Conservation (phyloP, 37 sponge, comb jelly and placozoan species). For the Amphimedon queenslandica region DNA sequence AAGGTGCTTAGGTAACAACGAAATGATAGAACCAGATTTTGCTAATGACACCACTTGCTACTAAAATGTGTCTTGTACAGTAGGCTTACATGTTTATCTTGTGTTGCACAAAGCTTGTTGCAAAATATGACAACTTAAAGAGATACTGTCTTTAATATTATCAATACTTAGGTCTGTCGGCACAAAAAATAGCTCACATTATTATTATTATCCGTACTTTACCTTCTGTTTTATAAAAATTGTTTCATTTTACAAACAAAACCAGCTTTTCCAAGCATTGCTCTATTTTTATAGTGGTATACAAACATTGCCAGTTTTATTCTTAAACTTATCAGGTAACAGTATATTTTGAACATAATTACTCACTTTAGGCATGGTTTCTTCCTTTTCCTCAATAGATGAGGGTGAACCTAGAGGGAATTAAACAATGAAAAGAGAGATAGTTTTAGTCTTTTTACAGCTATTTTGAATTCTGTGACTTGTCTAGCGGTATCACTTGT, state of each 20-base stretch:
- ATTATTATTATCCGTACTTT: not conserved
- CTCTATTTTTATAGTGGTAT: constrained; percentile 4
- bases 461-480: not conserved
- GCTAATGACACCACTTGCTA: constrained; percentile 15
- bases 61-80: constrained; percentile 1
- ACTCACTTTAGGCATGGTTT: not conserved
- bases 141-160: not conserved
- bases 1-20: not conserved
- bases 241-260: constrained; percentile 16
- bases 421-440: constrained; percentile 1
- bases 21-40: constrained; percentile 16
- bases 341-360: constrained; percentile 3
- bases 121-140: constrained; percentile 1
- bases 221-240: not conserved
- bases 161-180: constrained; percentile 4
- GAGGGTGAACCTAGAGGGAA: not conserved
- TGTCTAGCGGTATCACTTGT: too few relatives aligned
- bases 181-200: not conserved
- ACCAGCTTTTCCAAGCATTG: constrained; percentile 1
- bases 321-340: not conserved
- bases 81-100: not conserved
- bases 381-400: too few relatives aligned
- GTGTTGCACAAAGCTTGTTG: constrained; percentile 12
- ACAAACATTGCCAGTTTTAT: not conserved
- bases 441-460: not conserved